Conservation (phyloP, 1,140 invertebrate genomes). For the roundworm (Caenorhabditis elegans) region WBcel235 BX284605.5:1195501-1196000, state of each 20-base stretch:
- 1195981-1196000: constrained; percentile 33
- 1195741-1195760: constrained; percentile 25
- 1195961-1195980: constrained; percentile 24
- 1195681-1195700: not conserved
- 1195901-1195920: constrained; percentile 31
- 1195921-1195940: not conserved
- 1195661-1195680: not conserved
- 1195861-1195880: constrained; percentile 14
- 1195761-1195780: constrained; percentile 29
- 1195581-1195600: constrained; percentile 21
- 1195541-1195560: constrained; percentile 33
- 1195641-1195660: constrained; percentile 25
- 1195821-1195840: not conserved
- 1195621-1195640: constrained; percentile 17
- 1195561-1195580: constrained; percentile 30
- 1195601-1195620: constrained; percentile 23
- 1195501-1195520: too few species aligned
- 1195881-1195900: constrained; percentile 25
- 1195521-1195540: not conserved
- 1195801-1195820: constrained; percentile 33
- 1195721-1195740: constrained; percentile 36
- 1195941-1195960: constrained; percentile 34
- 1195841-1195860: not conserved
- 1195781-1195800: constrained; percentile 1
- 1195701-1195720: not conserved